A percentile compares a stretch with the other conserved stretches of the same genome.
Evolutionary conservation across 2,888 invertebrate species (phyloP).

Genomic region (Lydus trimaculatus): DNA sequence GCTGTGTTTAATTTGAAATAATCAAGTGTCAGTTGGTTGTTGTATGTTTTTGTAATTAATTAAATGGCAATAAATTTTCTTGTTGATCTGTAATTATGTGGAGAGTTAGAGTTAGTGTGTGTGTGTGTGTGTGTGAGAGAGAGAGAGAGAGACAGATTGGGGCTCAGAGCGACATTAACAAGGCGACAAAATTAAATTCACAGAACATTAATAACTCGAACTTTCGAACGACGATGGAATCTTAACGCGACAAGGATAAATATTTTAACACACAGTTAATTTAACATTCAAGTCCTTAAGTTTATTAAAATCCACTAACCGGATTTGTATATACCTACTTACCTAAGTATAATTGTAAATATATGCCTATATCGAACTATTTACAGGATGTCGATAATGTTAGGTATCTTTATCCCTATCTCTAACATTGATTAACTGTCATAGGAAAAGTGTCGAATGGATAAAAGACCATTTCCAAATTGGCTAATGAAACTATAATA

Average conservation of each 20-base stretch:
- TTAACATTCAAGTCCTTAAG: conserved; percentile 47
- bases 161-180: conserved; percentile 37
- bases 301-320: conserved; percentile 4
- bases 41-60: conserved; percentile 37
- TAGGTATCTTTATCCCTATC: neutral
- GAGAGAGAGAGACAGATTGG: conserved; percentile 20
- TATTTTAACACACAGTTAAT: conserved; percentile 54
- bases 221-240: conserved; percentile 45
- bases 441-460: conserved; percentile 14
- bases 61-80: conserved; percentile 33
- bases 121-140: neutral
- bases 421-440: neutral
- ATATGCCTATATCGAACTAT: neutral
- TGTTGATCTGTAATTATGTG: conserved; percentile 33
- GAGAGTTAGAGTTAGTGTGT: conserved; percentile 28
- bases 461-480: conserved; percentile 43
- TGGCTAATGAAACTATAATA: conserved; percentile 57
- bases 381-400: neutral
- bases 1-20: neutral
- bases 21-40: neutral
- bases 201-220: conserved; percentile 44
- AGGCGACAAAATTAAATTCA: conserved; percentile 49
- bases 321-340: too few relatives aligned
- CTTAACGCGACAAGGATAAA: conserved; percentile 52
- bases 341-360: neutral